phyloP scores from a whole-genome alignment of 2,797 vertebrate species.

The Aldrovandia affinis region DNA sequence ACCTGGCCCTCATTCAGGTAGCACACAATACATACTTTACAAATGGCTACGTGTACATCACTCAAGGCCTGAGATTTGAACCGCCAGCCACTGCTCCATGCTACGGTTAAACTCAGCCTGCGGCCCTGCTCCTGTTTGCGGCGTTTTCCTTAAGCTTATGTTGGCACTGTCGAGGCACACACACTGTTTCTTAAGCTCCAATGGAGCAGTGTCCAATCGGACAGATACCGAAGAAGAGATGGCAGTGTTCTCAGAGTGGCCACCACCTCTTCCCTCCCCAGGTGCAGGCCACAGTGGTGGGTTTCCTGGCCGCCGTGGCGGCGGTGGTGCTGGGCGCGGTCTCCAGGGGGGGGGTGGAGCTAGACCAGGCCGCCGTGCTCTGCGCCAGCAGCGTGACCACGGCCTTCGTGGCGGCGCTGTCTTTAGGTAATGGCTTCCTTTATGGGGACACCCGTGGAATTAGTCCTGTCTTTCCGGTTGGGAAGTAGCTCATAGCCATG shows the following conservation, averaged over 20 bases:
- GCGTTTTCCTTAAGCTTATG: no score
- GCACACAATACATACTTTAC: constrained; percentile 17
- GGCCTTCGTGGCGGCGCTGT: constrained; percentile 88
- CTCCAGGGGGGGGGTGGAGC: constrained; percentile 82
- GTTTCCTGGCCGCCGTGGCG: constrained; percentile 88
- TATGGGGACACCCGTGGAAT: no score
- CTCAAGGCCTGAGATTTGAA: neutral
- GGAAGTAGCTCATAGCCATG: no score
- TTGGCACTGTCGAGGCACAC: no score
- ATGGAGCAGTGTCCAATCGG: no score
- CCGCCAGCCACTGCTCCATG: no score
- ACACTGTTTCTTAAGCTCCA: no score
- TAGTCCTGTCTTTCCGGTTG: no score
- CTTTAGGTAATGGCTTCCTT: constrained; percentile 76
- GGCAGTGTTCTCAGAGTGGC: no score
- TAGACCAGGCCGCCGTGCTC: constrained; percentile 83
- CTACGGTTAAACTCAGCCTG: no score
- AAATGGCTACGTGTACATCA: constrained; percentile 3
- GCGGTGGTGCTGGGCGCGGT: constrained; percentile 84
- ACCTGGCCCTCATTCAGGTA: constrained; percentile 96
- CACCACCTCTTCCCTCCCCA: constrained; percentile 51
- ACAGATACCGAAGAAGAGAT: no score
- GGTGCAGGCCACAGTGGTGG: constrained; percentile 94
- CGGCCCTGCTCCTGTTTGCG: no score
- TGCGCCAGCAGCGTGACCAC: constrained; percentile 93